Conservation (phyloP, 2,113 vertebrate species). For the Muntiacus muntjak region DNA sequence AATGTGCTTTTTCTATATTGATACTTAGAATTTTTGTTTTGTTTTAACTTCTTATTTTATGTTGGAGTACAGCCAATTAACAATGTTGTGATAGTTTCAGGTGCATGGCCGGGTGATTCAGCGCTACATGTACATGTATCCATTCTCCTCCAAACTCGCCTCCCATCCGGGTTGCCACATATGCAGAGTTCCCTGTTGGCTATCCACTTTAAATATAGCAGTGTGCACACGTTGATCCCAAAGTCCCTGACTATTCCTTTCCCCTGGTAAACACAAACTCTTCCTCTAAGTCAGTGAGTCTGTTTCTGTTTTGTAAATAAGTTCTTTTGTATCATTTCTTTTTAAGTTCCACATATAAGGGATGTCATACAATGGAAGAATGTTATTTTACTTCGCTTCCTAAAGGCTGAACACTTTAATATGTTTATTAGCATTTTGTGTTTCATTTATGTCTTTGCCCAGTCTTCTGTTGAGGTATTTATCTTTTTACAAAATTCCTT, state of each 20-base stretch:
- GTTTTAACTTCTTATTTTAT: neutral
- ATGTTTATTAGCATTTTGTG: slow-evolving; percentile 11
- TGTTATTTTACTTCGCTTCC: neutral
- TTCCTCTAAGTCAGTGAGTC: neutral
- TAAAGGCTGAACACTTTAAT: neutral
- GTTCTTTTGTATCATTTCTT: neutral
- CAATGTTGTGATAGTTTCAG: neutral
- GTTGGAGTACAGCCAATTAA: neutral
- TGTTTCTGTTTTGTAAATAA: neutral
- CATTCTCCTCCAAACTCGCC: neutral
- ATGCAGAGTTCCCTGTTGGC: neutral
- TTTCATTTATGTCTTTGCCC: slow-evolving; percentile 12
- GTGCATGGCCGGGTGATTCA: neutral
- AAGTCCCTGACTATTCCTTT: neutral
- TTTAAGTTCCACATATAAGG: neutral
- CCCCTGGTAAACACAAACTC: neutral
- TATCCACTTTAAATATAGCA: neutral
- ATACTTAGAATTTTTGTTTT: neutral
- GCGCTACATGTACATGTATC: neutral
- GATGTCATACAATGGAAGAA: neutral
- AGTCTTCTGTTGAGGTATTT: slow-evolving; percentile 22
- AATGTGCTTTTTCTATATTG: neutral
- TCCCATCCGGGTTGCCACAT: neutral
- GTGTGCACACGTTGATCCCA: neutral
- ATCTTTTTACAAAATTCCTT: neutral